Conservation (phyloP, 2,888 invertebrate species). For the Drosophila diplacantha region DNA sequence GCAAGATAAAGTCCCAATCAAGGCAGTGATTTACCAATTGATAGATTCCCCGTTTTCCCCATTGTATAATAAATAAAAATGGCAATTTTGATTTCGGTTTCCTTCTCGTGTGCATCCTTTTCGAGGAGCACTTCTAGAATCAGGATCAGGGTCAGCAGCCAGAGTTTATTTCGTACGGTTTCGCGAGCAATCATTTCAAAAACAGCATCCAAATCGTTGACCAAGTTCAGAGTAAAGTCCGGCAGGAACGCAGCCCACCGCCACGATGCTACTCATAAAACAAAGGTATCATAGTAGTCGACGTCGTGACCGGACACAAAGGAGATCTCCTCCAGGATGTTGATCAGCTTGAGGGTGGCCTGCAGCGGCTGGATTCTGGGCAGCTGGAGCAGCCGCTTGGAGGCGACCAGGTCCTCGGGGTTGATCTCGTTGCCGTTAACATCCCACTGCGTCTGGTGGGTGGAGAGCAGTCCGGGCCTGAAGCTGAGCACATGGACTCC, state of each 20-base stretch:
- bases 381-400: conserved; percentile 40
- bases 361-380: conserved; percentile 64
- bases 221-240: conserved; percentile 32
- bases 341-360: conserved; percentile 70
- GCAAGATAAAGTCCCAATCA: too few relatives aligned
- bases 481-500: conserved; percentile 71
- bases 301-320: conserved; percentile 76
- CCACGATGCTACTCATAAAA: conserved; percentile 70
- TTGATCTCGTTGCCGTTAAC: conserved; percentile 68
- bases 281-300: conserved; percentile 74
- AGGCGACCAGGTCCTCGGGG: conserved; percentile 51
- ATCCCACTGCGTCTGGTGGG: conserved; percentile 63
- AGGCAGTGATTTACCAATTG: not conserved
- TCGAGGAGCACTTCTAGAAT: conserved; percentile 37
- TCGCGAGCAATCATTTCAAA: conserved; percentile 28
- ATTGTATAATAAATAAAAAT: conserved; percentile 6
- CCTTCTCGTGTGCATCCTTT: conserved; percentile 35
- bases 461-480: conserved; percentile 66
- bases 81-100: conserved; percentile 8
- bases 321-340: conserved; percentile 71
- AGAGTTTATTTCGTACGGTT: conserved; percentile 49
- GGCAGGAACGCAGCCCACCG: conserved; percentile 46
- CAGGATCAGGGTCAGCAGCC: conserved; percentile 39
- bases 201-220: conserved; percentile 30
- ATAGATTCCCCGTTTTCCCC: not conserved